Evolutionary conservation across 2,797 vertebrate genomes (phyloP).

Genomic region (Selene dorsalis): DNA sequence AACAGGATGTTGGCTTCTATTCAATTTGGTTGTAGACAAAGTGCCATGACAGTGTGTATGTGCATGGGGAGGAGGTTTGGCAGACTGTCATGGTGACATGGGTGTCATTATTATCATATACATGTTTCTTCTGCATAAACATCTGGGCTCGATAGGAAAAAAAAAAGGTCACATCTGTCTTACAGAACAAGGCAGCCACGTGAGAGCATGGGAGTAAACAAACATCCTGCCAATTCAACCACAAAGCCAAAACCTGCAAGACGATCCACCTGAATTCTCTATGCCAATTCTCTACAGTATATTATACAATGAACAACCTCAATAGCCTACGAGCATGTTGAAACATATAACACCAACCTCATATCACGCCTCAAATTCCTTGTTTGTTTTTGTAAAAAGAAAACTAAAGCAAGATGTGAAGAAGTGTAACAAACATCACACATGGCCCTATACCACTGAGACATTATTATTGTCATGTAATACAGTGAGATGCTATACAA

Average conservation of each 20-base stretch:
- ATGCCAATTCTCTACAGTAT: slow-evolving; percentile 30
- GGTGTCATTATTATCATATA: slow-evolving; percentile 9
- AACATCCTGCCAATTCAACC: slow-evolving; percentile 47
- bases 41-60: background rate
- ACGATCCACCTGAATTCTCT: slow-evolving; percentile 33
- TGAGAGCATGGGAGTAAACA: slow-evolving; percentile 52
- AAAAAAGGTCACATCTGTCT: slow-evolving; percentile 52
- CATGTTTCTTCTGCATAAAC: slow-evolving; percentile 21
- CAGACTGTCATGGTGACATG: background rate
- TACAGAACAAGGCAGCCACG: slow-evolving; percentile 17
- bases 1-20: background rate
- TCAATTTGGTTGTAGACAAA: slow-evolving; percentile 10
- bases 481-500: background rate
- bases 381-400: background rate
- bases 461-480: slow-evolving; percentile 3
- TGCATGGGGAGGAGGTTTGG: slow-evolving; percentile 19
- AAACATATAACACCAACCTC: slow-evolving; percentile 24
- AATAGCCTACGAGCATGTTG: slow-evolving; percentile 29
- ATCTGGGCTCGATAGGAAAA: background rate
- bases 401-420: background rate
- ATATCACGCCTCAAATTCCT: background rate
- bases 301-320: slow-evolving; percentile 43
- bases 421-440: background rate
- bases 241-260: slow-evolving; percentile 54
- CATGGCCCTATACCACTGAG: background rate